These are phyloP conservation scores for Brachymystax lenok DNA, from an alignment of 2,797 vertebrate genomes.

Conservation along the genomic window DNA sequence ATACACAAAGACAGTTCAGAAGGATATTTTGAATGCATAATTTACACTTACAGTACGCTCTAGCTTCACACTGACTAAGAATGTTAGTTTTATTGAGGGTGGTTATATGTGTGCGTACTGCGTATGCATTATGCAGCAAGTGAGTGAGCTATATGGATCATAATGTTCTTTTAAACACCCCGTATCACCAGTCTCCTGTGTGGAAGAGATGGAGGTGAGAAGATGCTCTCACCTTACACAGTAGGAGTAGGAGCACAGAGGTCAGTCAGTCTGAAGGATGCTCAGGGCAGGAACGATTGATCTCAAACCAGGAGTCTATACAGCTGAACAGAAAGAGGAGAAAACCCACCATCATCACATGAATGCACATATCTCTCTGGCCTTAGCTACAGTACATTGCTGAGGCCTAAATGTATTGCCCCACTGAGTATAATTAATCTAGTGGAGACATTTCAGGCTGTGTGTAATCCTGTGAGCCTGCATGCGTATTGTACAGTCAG, in stretches of 20 bases:
- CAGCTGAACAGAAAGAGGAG: constrained; percentile 77
- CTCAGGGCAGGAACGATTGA: constrained; percentile 98
- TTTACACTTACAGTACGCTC: background rate
- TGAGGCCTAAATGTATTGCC: background rate
- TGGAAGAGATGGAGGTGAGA: background rate
- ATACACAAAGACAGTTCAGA: background rate
- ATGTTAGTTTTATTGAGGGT: background rate
- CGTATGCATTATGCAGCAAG: background rate
- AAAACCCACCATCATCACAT: background rate
- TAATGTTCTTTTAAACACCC: background rate
- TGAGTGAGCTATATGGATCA: background rate
- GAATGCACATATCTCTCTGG: background rate
- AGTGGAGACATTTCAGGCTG: background rate
- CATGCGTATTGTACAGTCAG: background rate
- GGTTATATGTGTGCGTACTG: background rate
- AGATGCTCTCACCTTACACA: constrained; percentile 65
- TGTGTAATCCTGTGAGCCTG: background rate
- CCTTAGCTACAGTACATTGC: background rate
- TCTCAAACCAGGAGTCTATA: constrained; percentile 99
- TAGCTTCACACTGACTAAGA: background rate
- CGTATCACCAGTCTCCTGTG: background rate
- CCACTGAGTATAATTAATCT: background rate
- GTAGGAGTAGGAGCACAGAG: constrained; percentile 48
- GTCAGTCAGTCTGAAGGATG: constrained; percentile 88
- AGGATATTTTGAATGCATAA: background rate